Evolutionary conservation across 2,888 invertebrate species (phyloP).

Genomic region (Chelonus formosanus): DNA sequence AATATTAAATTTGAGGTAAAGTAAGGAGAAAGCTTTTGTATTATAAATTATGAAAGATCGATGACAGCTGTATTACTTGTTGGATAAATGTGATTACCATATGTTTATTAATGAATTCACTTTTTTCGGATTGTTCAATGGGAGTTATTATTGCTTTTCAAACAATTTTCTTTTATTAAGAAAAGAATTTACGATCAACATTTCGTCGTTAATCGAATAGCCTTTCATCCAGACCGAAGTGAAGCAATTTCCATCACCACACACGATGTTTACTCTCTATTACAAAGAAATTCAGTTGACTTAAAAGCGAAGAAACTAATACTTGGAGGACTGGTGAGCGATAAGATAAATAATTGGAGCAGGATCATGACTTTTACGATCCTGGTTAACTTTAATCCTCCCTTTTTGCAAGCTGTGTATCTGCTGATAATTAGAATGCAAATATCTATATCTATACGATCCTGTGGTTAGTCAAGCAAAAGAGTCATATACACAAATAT

Average conservation of each 20-base stretch:
- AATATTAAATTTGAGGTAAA: too few species aligned
- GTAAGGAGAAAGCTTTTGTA: too few species aligned
- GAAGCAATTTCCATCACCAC: neutral
- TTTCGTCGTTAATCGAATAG: too few species aligned
- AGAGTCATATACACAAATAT: slow-evolving; percentile 2
- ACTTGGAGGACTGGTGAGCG: slow-evolving; percentile 12
- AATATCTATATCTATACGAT: slow-evolving; percentile 33
- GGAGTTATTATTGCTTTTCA: too few species aligned
- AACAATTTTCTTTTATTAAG: too few species aligned
- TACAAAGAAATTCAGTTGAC: slow-evolving; percentile 7
- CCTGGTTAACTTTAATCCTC: slow-evolving; percentile 24
- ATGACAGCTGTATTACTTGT: too few species aligned
- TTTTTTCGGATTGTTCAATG: too few species aligned
- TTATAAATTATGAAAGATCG: too few species aligned
- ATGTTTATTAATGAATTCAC: too few species aligned
- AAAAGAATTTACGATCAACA: neutral
- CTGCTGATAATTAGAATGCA: slow-evolving; percentile 51
- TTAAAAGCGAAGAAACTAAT: slow-evolving; percentile 22
- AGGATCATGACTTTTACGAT: slow-evolving; percentile 33
- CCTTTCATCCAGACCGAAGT: neutral
- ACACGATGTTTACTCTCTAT: slow-evolving; percentile 11
- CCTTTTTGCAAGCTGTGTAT: slow-evolving; percentile 11
- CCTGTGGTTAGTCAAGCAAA: neutral
- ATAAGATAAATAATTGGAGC: slow-evolving; percentile 27
- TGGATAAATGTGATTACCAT: too few species aligned